Conservation (phyloP, 2,888 invertebrate genomes). For the Camponotus fellah region DNA sequence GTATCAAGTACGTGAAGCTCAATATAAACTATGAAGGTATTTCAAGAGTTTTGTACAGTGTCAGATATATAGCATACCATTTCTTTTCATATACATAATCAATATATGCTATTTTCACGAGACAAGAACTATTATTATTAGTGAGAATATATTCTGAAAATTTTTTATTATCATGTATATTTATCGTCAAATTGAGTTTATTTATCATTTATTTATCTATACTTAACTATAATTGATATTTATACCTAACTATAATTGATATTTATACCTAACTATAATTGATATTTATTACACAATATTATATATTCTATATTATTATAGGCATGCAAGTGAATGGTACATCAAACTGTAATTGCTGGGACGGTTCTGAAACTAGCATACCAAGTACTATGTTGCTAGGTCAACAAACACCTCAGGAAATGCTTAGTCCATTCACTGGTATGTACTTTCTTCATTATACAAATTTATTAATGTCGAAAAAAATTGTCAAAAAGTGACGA, state of each 20-base stretch:
- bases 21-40: slow-evolving; percentile 20
- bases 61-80: not conserved
- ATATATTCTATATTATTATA: slow-evolving; percentile 60
- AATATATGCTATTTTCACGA: slow-evolving; percentile 17
- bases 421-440: slow-evolving; percentile 84
- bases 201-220: not conserved
- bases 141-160: not conserved
- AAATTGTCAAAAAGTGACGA: not conserved
- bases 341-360: slow-evolving; percentile 84
- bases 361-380: slow-evolving; percentile 82
- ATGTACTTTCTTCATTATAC: slow-evolving; percentile 56
- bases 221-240: not conserved
- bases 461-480: not conserved
- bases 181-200: not conserved
- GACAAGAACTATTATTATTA: slow-evolving; percentile 17
- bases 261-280: not conserved
- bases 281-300: not conserved
- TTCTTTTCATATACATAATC: slow-evolving; percentile 3
- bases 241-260: not conserved
- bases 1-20: not conserved
- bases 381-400: slow-evolving; percentile 84
- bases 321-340: slow-evolving; percentile 85
- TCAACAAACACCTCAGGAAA: slow-evolving; percentile 84
- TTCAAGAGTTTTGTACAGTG: slow-evolving; percentile 27
- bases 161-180: not conserved